phyloP scores from a whole-genome alignment of 2,113 vertebrate species.

The Colaptes auratus region DNA sequence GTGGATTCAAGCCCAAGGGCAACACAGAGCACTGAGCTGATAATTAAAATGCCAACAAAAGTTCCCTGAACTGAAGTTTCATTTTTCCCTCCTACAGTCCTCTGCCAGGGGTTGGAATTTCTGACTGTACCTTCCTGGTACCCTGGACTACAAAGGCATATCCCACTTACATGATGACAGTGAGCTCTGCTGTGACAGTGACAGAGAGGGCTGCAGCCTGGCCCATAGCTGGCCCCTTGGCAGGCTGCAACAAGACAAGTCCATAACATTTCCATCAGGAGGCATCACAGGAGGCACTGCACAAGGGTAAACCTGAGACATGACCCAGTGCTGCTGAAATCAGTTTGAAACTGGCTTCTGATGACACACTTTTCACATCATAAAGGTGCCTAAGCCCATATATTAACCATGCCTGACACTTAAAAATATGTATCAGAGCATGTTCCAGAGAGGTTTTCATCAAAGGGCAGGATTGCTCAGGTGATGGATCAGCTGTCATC shows the following conservation, averaged over 20 bases:
- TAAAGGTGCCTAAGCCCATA: background rate
- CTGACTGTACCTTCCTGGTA: constrained; percentile 54
- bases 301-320: background rate
- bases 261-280: background rate
- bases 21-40: background rate
- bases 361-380: background rate
- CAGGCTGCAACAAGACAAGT: constrained; percentile 52
- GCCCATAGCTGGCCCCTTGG: constrained; percentile 50
- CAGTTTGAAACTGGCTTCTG: background rate
- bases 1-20: background rate
- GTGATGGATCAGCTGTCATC: constrained; percentile 73
- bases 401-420: background rate
- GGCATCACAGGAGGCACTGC: background rate
- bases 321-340: background rate
- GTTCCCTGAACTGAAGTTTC: background rate
- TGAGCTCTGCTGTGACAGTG: constrained; percentile 66
- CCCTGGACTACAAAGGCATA: constrained; percentile 6
- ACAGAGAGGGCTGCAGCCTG: constrained; percentile 63
- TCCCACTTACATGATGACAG: constrained; percentile 57
- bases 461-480: background rate
- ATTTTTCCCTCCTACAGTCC: background rate
- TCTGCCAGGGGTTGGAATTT: background rate
- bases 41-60: background rate
- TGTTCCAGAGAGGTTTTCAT: constrained; percentile 38
- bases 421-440: constrained; percentile 40